Evolutionary conservation across 2,797 vertebrate genomes (phyloP).

Genomic region (Synaphobranchus kaupii): DNA sequence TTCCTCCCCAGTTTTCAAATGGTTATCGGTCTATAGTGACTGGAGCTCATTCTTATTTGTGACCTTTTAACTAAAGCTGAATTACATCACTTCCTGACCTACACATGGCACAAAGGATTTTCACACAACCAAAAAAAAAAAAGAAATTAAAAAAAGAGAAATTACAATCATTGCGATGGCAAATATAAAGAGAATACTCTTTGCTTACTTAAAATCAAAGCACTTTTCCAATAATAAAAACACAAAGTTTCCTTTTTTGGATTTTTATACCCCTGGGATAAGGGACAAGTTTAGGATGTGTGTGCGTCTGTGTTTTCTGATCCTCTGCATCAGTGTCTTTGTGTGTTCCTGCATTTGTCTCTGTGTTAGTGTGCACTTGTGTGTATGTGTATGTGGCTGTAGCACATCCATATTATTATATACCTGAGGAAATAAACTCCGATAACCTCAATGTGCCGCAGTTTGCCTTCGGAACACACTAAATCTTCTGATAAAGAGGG

Average conservation of each 20-base stretch:
- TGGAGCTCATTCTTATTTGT: not conserved
- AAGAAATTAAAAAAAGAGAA: constrained; percentile 24
- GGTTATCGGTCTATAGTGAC: not conserved
- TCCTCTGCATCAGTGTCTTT: not conserved
- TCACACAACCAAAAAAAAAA: constrained; percentile 37
- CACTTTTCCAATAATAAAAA: constrained; percentile 5
- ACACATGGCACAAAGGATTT: constrained; percentile 46
- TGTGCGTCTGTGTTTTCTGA: not conserved
- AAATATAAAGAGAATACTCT: constrained; percentile 16
- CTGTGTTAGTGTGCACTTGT: not conserved
- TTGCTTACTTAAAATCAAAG: constrained; percentile 26
- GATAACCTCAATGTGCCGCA: not conserved
- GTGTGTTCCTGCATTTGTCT: not conserved
- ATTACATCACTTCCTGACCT: constrained; percentile 39
- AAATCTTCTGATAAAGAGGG: not conserved
- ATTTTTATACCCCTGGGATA: not conserved
- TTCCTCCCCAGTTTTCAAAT: not conserved
- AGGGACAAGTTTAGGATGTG: not conserved
- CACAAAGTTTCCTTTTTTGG: not conserved
- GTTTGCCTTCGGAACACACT: not conserved
- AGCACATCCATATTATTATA: not conserved
- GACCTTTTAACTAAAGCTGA: constrained; percentile 23
- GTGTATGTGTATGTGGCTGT: not conserved
- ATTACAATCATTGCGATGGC: constrained; percentile 42
- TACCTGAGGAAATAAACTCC: constrained; percentile 15